These are phyloP conservation scores for Scylla paramamosain DNA, from an alignment of 1,140 invertebrate genomes.

Conservation along the genomic window DNA sequence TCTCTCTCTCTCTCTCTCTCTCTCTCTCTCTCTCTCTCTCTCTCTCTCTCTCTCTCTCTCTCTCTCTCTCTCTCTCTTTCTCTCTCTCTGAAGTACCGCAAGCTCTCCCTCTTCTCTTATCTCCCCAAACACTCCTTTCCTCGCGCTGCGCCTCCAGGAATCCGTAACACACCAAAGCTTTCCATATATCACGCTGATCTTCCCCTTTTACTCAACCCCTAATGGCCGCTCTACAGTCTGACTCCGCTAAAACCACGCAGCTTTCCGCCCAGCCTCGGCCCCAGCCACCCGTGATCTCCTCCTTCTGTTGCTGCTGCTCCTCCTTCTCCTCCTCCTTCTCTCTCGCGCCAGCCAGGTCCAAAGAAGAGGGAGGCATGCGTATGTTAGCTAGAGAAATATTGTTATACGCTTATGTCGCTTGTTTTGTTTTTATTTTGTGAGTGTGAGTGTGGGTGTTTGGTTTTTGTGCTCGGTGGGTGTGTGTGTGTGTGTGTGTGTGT, in stretches of 20 bases:
- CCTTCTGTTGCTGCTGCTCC: too few relatives aligned
- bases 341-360: background rate
- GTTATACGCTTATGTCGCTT: background rate
- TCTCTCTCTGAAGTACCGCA: background rate
- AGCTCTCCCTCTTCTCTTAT: background rate
- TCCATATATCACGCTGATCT: constrained; percentile 12
- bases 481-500: too few relatives aligned
- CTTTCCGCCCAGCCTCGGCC: too few relatives aligned
- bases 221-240: too few relatives aligned
- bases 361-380: too few relatives aligned
- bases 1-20: background rate
- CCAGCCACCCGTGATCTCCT: too few relatives aligned
- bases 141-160: background rate
- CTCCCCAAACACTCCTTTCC: constrained; percentile 15
- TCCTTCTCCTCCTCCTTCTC: background rate
- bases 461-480: too few relatives aligned
- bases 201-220: background rate
- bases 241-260: too few relatives aligned
- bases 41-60: constrained; percentile 40
- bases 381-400: background rate
- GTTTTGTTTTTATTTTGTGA: background rate
- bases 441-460: too few relatives aligned
- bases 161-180: background rate
- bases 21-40: background rate
- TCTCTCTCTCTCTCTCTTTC: constrained; percentile 9